phyloP scores from a whole-genome alignment of 2,113 vertebrate genomes.

The Redunca redunca region DNA sequence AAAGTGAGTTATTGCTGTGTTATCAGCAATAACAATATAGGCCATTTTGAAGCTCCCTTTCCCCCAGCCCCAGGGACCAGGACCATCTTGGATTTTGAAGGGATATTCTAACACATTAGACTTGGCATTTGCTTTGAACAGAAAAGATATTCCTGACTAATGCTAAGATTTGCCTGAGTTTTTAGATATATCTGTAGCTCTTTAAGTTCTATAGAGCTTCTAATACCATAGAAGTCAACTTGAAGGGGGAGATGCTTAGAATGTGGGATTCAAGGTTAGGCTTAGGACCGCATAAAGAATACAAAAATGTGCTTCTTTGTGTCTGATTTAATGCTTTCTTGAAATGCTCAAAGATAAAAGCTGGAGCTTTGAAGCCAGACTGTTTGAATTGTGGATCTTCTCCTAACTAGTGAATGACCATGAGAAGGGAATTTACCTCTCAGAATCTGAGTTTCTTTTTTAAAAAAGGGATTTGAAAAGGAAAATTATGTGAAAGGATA shows the following conservation, averaged over 20 bases:
- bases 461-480: not conserved
- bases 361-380: not conserved
- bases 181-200: not conserved
- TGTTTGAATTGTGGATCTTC: not conserved
- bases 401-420: not conserved
- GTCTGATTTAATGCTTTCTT: not conserved
- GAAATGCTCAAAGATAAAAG: not conserved
- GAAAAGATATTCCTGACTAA: not conserved
- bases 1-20: not conserved
- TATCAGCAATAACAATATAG: not conserved
- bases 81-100: not conserved
- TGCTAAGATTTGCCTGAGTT: not conserved
- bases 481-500: not conserved
- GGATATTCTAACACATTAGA: not conserved
- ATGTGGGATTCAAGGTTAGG: not conserved
- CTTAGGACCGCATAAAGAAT: not conserved
- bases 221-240: not conserved
- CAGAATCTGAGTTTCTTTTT: not conserved
- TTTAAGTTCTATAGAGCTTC: not conserved
- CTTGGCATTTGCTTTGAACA: not conserved
- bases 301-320: not conserved
- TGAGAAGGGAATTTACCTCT: not conserved
- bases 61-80: not conserved
- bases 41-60: not conserved
- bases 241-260: not conserved